phyloP scores from a whole-genome alignment of 2,113 vertebrate species.

The Bubalus kerabau region DNA sequence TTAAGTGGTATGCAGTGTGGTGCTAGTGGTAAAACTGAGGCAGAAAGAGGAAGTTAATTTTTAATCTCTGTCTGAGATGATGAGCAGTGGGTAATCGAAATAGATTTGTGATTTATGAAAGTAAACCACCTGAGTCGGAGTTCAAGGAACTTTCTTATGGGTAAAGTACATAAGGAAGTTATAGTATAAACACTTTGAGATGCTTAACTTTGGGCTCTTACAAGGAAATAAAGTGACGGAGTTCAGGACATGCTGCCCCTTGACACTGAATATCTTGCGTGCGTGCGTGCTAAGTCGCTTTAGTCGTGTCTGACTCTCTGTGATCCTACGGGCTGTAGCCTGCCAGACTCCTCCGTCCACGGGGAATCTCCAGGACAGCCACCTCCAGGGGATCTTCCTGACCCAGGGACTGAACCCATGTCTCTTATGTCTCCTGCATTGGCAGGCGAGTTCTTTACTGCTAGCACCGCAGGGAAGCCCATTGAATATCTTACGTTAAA shows the following conservation, averaged over 20 bases:
- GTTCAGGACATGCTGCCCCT: background rate
- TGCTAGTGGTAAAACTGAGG: background rate
- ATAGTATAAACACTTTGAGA: background rate
- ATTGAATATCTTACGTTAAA: background rate
- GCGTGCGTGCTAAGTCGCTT: fast-evolving
- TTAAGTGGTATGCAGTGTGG: background rate
- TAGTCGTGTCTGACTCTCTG: background rate
- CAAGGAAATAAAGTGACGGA: background rate
- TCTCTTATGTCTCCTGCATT: background rate
- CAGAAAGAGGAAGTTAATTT: background rate
- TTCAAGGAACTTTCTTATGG: background rate
- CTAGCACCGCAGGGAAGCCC: background rate
- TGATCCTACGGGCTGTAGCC: background rate
- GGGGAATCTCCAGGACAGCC: background rate
- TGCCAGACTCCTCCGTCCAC: background rate
- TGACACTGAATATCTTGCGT: background rate
- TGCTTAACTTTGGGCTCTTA: background rate
- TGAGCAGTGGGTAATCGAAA: background rate
- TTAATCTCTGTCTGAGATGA: background rate
- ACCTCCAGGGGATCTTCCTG: background rate
- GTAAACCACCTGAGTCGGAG: background rate
- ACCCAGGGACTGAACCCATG: background rate
- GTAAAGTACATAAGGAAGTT: background rate
- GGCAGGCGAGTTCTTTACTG: background rate
- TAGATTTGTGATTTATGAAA: background rate